phyloP scores from a whole-genome alignment of 2,888 invertebrate species.

The Andrena hattorfiana region DNA sequence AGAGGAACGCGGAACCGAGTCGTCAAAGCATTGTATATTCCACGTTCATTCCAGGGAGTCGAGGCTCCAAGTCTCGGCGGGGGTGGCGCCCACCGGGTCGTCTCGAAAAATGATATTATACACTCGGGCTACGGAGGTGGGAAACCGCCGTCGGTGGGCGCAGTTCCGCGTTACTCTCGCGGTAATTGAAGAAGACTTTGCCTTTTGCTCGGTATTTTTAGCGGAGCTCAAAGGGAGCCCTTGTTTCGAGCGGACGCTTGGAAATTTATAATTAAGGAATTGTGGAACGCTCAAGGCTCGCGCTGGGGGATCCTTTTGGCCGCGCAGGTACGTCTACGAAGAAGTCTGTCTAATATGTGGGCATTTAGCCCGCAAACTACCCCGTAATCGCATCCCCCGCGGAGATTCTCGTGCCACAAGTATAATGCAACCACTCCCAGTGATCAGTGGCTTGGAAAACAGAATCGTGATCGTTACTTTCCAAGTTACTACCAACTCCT shows the following conservation, averaged over 20 bases:
- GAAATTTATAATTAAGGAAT: constrained; percentile 44
- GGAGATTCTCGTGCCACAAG: no score
- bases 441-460: not conserved
- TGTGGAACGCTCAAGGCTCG: constrained; percentile 12
- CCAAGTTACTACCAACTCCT: not conserved
- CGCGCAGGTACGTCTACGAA: not conserved
- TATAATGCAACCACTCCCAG: not conserved
- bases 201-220: constrained; percentile 9
- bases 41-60: constrained; percentile 17
- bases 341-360: not conserved
- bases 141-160: not conserved
- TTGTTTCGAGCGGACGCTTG: constrained; percentile 11
- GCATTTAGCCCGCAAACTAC: not conserved
- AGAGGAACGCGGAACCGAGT: constrained; percentile 1
- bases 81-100: not conserved
- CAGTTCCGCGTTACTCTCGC: not conserved
- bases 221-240: constrained; percentile 14
- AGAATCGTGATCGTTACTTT: not conserved
- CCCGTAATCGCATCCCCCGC: not conserved
- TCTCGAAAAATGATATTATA: constrained; percentile 28
- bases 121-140: not conserved
- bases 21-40: constrained; percentile 22
- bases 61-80: constrained; percentile 2
- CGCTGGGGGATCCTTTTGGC: not conserved
- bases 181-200: constrained; percentile 35